A percentile compares a stretch with the other conserved stretches of the same genome.
Conservation (phyloP, 1,140 invertebrate genomes). For the Aphelinus atriplicis region DNA sequence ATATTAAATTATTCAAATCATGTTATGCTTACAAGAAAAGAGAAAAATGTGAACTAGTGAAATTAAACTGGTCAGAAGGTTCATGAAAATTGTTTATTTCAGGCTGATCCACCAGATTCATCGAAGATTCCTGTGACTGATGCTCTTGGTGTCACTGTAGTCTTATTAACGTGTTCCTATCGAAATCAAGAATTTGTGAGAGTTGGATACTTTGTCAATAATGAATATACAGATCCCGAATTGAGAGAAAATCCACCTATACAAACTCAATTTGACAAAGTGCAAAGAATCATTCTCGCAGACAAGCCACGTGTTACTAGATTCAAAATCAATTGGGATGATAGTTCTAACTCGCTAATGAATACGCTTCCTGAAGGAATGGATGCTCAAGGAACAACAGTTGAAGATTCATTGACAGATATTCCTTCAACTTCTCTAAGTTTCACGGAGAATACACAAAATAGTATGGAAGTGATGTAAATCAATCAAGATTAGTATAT, state of each 20-base stretch:
- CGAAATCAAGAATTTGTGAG: conserved; percentile 92
- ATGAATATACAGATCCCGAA: conserved; percentile 95
- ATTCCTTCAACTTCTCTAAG: conserved; percentile 56
- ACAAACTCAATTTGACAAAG: conserved; percentile 92
- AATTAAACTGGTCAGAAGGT: too few relatives aligned
- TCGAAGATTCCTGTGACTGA: conserved; percentile 93
- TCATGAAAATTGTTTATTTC: conserved; percentile 55
- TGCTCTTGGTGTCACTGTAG: conserved; percentile 96
- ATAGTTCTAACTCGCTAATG: conserved; percentile 66
- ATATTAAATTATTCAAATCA: too few relatives aligned
- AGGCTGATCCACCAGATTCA: conserved; percentile 95
- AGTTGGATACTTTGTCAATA: conserved; percentile 99
- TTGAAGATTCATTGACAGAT: conserved; percentile 58
- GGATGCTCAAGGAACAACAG: conserved; percentile 49
- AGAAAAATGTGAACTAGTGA: too few relatives aligned
- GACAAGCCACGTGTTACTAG: conserved; percentile 94
- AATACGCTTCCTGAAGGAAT: conserved; percentile 54
- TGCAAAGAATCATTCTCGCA: conserved; percentile 92
- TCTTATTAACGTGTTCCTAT: conserved; percentile 95
- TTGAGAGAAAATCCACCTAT: conserved; percentile 94
- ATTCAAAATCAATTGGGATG: conserved; percentile 98
- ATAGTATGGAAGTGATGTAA: conserved; percentile 67
- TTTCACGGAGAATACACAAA: conserved; percentile 63
- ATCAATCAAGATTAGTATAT: conserved; percentile 32
- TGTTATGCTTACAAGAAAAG: too few relatives aligned